Base-by-base conservation (phyloP, 2,888 invertebrate species). In the Drosophila formosana region DNA sequence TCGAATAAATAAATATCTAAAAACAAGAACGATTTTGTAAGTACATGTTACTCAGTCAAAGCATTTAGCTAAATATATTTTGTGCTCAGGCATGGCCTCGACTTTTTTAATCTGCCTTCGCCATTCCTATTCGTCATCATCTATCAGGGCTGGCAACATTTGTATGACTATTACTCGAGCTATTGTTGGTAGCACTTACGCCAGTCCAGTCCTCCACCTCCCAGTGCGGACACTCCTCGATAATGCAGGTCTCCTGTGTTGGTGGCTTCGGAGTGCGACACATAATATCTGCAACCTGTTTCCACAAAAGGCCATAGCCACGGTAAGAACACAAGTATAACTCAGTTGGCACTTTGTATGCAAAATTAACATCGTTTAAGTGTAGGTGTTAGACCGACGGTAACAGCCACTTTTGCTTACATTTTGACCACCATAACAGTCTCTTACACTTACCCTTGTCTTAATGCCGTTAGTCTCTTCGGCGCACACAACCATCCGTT, bases 171-270 rank as follows among this genome's bases (percentile, higher is more conserved):
- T 78, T 87, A 76, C 79, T 81, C 72, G 66, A 84, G 71, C 65
- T 63, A 58, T 61, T 63, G 50, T 61, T 47, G 47, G 41, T 45
- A 50, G 67, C 86, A 95, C 96, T 96, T 94, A 98, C 98, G 93
- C 96, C 95, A 58, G 97, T 97, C 98, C 98, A 98, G 65, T 96
- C 94, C 28, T 96, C 96, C 47, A 96, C 95, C 75, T 96, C 94
- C 98, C 98, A 98, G 77, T 94, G 94, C 0, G 98, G 97, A 91
- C 98, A 98, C 71, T 96, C 96, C 84, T 96, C 95, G 75, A 95
- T 94, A 92, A 96, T 97, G 93, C 98, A 98, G 3, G 95, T 94
- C 90, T 97, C 97, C 76, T 96, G 95, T 51, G 95, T 95, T 64
- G 95, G 94, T 3, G 98, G 98, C 72, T 96, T 96, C 70, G 95